A percentile compares a stretch with the other conserved stretches of the same genome.
These are phyloP conservation scores for Carollia perspicillata DNA, from an alignment of 2,113 vertebrate genomes.

Conservation along the genomic window DNA sequence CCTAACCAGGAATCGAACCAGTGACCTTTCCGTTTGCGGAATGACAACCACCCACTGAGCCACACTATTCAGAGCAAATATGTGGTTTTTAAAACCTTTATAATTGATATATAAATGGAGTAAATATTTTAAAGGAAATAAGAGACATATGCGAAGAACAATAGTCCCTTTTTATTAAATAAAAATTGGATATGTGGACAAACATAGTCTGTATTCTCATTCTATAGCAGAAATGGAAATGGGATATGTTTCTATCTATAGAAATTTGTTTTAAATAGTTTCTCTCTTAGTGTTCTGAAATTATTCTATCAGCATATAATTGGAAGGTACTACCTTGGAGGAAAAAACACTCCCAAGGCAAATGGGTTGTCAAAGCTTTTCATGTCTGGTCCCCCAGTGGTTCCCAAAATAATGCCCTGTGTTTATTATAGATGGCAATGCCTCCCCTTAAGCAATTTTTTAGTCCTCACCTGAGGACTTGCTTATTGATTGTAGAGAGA, in stretches of 20 bases:
- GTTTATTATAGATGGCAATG: not conserved
- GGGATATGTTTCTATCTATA: not conserved
- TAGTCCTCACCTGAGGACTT: too few species aligned
- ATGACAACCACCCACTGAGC: too few species aligned
- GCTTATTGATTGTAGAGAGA: too few species aligned
- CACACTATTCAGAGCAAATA: too few species aligned
- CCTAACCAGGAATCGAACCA: too few species aligned
- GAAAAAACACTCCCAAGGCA: conserved; percentile 10
- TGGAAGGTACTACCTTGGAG: not conserved
- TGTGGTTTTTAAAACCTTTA: not conserved
- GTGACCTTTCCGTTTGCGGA: too few species aligned
- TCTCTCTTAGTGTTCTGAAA: conserved; percentile 30
- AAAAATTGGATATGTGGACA: not conserved
- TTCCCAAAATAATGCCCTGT: not conserved
- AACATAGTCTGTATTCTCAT: not conserved
- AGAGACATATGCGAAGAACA: not conserved
- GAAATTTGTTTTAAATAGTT: conserved; percentile 29
- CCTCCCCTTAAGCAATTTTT: not conserved
- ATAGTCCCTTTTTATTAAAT: conserved; percentile 33
- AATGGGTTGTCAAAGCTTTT: not conserved
- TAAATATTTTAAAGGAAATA: conserved; percentile 15
- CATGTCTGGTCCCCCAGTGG: not conserved
- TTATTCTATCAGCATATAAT: not conserved
- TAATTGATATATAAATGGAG: not conserved
- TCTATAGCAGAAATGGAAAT: not conserved